Base-by-base conservation (phyloP, 2,113 vertebrate species). In the Budorcas taxicolor region DNA sequence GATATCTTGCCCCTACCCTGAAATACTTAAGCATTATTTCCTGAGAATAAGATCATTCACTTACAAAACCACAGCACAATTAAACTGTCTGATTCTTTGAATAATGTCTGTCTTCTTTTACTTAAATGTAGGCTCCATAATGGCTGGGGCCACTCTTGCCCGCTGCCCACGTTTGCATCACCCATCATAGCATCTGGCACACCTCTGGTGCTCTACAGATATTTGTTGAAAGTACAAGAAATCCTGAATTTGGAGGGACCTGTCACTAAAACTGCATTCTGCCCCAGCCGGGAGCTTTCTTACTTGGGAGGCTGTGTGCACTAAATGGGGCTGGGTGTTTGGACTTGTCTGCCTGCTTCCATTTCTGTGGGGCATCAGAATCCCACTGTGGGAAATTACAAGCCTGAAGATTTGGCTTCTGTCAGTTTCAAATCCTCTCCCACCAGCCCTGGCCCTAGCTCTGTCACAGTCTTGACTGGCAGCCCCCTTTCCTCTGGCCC, bases 1-100 rank as follows among this genome's bases (percentile, higher is more conserved):
- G 36, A 33, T 23, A 43, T 40, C 64, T 87, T 45, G 29, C 12
- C 45, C 33, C 10, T 91, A 47, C 43, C 36, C 64, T 87, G 90
- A 88, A 87, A 91, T 67, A 64, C 67, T 74, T 90, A 76, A 96
- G n/a, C 9, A 83, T 78, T 92, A 25, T 94, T 92, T 96, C 80
- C 36, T 16, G 81, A 81, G n/a, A 82, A 87, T 7, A 94, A n/a
- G 19, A 91, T 76, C 53, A 25, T 86, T 96, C 55, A 40, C n/a
- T 89, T 81, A 33, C 9, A 29, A 16, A 94, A 95, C 52, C 40
- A 57, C 19, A 62, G 60, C 29, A 62, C 40, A 76, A 67, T 23
- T 87, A 52, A 82, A 55, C 14, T 25, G 13, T 36, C 3, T 19
- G 47, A 82, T 33, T 89, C 33, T 93, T 84, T 88, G 78, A 74